Conservation (phyloP, 53 echinoderm and acorn worm species). For the Pentamera pediparva region DNA sequence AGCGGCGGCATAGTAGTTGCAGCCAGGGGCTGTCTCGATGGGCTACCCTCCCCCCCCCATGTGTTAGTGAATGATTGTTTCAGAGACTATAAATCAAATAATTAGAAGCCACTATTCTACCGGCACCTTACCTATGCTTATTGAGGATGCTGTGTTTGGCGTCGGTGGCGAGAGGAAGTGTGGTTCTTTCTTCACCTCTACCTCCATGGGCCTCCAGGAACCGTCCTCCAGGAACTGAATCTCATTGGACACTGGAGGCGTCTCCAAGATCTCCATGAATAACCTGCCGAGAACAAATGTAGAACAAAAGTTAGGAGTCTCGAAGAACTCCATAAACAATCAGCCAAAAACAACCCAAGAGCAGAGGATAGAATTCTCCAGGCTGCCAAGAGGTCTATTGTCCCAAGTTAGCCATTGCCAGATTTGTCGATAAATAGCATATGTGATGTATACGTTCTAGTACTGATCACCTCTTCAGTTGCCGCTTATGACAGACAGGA, state of each 20-base stretch:
- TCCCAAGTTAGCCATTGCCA: too few relatives aligned
- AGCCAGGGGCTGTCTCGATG: too few relatives aligned
- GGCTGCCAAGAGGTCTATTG: background rate
- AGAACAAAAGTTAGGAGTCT: background rate
- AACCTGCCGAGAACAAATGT: slow-evolving; percentile 37
- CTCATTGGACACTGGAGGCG: slow-evolving; percentile 74
- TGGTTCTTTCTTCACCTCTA: slow-evolving; percentile 58
- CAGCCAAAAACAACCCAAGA: background rate
- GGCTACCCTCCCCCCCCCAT: too few relatives aligned
- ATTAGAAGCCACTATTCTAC: background rate
- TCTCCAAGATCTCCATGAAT: slow-evolving; percentile 76
- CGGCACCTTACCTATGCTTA: slow-evolving; percentile 11
- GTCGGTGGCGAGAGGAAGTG: slow-evolving; percentile 42
- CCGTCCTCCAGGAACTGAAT: slow-evolving; percentile 96
- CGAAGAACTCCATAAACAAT: background rate
- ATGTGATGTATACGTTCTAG: too few relatives aligned
- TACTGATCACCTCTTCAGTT: too few relatives aligned
- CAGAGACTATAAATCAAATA: background rate
- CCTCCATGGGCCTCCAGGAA: slow-evolving; percentile 68
- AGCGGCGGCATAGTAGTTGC: too few relatives aligned
- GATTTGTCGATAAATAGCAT: too few relatives aligned
- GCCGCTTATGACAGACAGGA: too few relatives aligned
- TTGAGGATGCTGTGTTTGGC: slow-evolving; percentile 15
- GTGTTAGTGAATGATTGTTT: too few relatives aligned
- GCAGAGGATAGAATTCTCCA: too few relatives aligned